A percentile compares a stretch with the other conserved stretches of the same genome.
phyloP scores from a whole-genome alignment of 2,888 invertebrate genomes.

The Campaea margaritaria region DNA sequence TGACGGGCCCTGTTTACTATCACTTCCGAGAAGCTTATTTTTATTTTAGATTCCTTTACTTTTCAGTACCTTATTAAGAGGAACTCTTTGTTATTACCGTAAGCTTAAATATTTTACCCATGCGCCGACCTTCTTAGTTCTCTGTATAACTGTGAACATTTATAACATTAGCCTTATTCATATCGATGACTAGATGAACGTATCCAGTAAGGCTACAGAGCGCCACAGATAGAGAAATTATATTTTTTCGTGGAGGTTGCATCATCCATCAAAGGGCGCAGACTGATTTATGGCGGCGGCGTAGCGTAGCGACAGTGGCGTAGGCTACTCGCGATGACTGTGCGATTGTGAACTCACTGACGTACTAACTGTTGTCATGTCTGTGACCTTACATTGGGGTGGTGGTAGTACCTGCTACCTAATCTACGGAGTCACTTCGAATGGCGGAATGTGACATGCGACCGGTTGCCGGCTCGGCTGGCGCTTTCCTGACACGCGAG shows the following conservation, averaged over 20 bases:
- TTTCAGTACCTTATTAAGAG: slow-evolving; percentile 59
- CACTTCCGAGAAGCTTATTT: slow-evolving; percentile 62
- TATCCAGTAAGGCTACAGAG: slow-evolving; percentile 21
- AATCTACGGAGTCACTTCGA: slow-evolving; percentile 14
- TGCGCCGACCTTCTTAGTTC: background rate
- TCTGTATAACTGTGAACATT: slow-evolving; percentile 1
- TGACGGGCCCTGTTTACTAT: slow-evolving; percentile 70
- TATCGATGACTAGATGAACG: slow-evolving; percentile 17
- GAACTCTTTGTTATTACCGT: slow-evolving; percentile 40
- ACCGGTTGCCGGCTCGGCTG: slow-evolving; percentile 53
- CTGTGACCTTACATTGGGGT: slow-evolving; percentile 38
- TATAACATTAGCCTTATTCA: slow-evolving; percentile 10
- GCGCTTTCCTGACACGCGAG: slow-evolving; percentile 53
- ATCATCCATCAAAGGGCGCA: slow-evolving; percentile 75
- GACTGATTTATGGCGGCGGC: slow-evolving; percentile 79
- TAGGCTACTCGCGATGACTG: slow-evolving; percentile 76
- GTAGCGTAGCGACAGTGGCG: slow-evolving; percentile 70
- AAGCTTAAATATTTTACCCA: slow-evolving; percentile 29
- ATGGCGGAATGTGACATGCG: slow-evolving; percentile 60
- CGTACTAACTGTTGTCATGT: slow-evolving; percentile 45
- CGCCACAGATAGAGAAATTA: slow-evolving; percentile 48
- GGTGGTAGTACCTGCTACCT: slow-evolving; percentile 37
- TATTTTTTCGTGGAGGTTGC: slow-evolving; percentile 65
- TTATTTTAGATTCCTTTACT: slow-evolving; percentile 61
- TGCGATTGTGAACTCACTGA: slow-evolving; percentile 63